phyloP scores from a whole-genome alignment of 2,113 vertebrate species.

The Corydoras maculifer region DNA sequence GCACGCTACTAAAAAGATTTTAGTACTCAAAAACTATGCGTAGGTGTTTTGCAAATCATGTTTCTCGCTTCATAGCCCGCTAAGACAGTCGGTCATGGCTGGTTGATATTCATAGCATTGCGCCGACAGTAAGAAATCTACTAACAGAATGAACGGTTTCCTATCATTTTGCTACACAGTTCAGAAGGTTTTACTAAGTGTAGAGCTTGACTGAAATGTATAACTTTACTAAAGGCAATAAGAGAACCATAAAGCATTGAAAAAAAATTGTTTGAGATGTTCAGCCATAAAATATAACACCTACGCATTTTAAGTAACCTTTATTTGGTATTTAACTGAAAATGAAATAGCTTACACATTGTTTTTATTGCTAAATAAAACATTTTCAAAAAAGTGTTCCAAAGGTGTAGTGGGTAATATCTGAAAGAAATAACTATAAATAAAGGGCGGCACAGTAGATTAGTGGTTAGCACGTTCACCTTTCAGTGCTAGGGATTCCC shows the following conservation, averaged over 20 bases:
- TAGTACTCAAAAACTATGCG: not conserved
- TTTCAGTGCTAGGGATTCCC: no score
- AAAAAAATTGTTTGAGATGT: not conserved
- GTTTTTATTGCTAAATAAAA: not conserved
- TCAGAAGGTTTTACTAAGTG: no score
- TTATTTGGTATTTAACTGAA: not conserved
- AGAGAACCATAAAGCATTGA: not conserved
- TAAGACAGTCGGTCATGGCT: not conserved
- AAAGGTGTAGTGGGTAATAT: constrained; percentile 7
- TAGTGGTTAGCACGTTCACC: no score
- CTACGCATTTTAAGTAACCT: not conserved
- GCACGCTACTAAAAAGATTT: no score
- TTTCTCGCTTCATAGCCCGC: not conserved
- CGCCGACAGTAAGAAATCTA: not conserved
- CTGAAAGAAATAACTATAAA: not conserved
- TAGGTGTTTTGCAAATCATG: constrained; percentile 1
- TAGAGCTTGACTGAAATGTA: no score
- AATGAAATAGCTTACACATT: not conserved
- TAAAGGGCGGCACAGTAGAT: no score
- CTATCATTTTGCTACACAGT: not conserved
- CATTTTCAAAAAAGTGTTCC: not conserved
- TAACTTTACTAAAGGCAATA: not conserved
- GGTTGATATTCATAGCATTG: not conserved
- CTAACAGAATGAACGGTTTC: not conserved
- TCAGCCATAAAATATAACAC: not conserved